Evolutionary conservation across 2,113 vertebrate genomes (phyloP).

Genomic region (Aplodontia rufa): DNA sequence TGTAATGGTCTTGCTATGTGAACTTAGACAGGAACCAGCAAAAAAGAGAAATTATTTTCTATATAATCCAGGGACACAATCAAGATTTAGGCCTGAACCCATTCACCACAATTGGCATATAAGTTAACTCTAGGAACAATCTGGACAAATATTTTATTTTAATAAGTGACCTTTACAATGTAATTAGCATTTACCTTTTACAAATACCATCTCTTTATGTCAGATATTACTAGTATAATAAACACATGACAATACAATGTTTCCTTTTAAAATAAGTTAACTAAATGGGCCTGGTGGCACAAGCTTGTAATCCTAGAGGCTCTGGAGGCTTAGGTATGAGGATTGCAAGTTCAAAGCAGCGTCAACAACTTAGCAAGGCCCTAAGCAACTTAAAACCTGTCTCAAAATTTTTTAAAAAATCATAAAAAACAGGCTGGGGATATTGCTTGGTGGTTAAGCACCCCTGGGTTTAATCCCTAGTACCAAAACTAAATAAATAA

Average conservation of each 20-base stretch:
- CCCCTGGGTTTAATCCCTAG: no score
- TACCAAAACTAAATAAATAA: no score
- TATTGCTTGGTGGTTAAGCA: no score
- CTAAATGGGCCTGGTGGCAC: no score
- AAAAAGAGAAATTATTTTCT: background rate
- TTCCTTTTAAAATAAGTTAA: constrained; percentile 16
- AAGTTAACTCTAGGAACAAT: background rate
- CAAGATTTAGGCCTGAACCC: background rate
- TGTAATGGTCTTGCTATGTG: background rate
- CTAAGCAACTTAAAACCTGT: no score
- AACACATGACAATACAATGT: background rate
- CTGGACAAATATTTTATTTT: background rate
- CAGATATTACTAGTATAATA: background rate
- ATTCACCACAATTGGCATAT: background rate
- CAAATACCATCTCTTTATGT: background rate
- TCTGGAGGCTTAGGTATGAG: no score
- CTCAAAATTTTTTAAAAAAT: no score
- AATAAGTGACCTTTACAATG: background rate
- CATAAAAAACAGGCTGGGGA: no score
- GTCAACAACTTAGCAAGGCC: no score
- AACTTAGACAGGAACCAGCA: background rate
- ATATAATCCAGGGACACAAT: background rate
- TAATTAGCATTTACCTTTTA: background rate
- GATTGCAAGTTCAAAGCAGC: no score
- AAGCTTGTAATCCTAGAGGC: no score